phyloP scores from a whole-genome alignment of 2,113 vertebrate genomes.

The Rhombomys opimus region DNA sequence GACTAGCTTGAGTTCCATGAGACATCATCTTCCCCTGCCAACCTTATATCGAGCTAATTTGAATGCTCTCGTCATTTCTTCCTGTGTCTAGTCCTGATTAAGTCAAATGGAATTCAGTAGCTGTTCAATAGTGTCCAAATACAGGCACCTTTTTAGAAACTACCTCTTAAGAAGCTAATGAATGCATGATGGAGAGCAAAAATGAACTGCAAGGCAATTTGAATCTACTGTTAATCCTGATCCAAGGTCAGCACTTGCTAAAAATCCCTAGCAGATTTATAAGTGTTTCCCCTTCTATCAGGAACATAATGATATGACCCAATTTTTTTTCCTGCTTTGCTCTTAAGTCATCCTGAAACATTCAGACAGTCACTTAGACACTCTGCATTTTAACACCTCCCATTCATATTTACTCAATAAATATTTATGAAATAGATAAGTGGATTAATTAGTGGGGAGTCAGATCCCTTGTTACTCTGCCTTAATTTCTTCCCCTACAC shows the following conservation, averaged over 20 bases:
- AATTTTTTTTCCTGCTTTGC: slow-evolving; percentile 28
- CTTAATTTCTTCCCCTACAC: slow-evolving; percentile 39
- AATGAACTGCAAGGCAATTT: background rate
- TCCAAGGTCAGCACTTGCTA: background rate
- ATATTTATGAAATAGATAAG: slow-evolving; percentile 28
- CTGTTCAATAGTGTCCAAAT: slow-evolving; percentile 5
- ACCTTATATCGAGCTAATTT: background rate
- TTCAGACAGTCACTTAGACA: slow-evolving; percentile 23
- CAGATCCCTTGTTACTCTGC: background rate
- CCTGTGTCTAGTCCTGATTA: slow-evolving; percentile 12
- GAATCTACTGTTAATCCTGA: slow-evolving; percentile 5
- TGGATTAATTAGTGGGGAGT: slow-evolving; percentile 29
- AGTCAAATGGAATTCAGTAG: slow-evolving; percentile 32
- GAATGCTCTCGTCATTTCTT: slow-evolving; percentile 12
- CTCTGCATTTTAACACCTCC: background rate
- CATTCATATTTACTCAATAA: slow-evolving; percentile 11
- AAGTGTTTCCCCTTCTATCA: background rate
- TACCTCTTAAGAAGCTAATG: background rate
- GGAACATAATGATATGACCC: background rate
- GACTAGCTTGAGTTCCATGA: background rate
- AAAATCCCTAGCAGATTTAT: background rate
- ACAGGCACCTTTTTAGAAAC: slow-evolving; percentile 31
- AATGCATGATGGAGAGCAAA: background rate
- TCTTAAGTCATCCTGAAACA: background rate
- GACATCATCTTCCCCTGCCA: background rate